These are phyloP conservation scores for Gadus chalcogrammus DNA, from an alignment of 2,113 vertebrate genomes.

Conservation along the genomic window DNA sequence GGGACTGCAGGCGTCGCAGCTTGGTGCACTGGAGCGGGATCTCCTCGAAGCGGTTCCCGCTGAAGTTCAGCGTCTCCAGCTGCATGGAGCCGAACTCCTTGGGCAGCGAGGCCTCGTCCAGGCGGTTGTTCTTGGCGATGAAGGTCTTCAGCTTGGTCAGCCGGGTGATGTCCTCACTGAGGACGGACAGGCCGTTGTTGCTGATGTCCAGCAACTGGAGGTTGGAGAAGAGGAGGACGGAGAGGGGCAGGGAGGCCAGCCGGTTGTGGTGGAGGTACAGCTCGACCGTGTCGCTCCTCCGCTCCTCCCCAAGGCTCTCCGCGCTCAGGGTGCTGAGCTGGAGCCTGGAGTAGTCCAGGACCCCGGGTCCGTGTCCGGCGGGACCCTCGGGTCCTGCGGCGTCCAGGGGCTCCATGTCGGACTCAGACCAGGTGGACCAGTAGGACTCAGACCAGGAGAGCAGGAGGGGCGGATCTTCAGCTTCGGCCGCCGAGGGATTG, in stretches of 20 bases:
- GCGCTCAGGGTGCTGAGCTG: slow-evolving; percentile 65
- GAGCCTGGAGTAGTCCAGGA: slow-evolving; percentile 77
- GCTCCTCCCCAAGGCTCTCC: slow-evolving; percentile 65
- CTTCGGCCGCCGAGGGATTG: neutral
- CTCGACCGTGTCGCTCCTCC: slow-evolving; percentile 73
- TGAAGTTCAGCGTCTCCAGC: slow-evolving; percentile 90
- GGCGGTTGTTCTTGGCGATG: slow-evolving; percentile 92
- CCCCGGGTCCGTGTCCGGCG: slow-evolving; percentile 50
- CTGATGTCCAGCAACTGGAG: slow-evolving; percentile 90
- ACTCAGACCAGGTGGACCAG: neutral
- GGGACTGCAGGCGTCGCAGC: slow-evolving; percentile 83
- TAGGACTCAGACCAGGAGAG: slow-evolving; percentile 5
- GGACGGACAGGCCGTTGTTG: slow-evolving; percentile 79
- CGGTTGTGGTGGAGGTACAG: slow-evolving; percentile 82
- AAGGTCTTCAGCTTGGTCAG: slow-evolving; percentile 81
- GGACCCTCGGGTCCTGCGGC: slow-evolving; percentile 27
- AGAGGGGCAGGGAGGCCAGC: slow-evolving; percentile 72
- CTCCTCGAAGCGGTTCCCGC: slow-evolving; percentile 90
- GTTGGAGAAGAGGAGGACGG: slow-evolving; percentile 77
- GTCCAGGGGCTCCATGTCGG: slow-evolving; percentile 69
- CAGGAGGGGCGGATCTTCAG: neutral
- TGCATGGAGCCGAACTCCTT: slow-evolving; percentile 82
- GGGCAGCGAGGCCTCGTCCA: slow-evolving; percentile 86
- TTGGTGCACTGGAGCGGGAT: slow-evolving; percentile 80
- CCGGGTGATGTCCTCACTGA: slow-evolving; percentile 80